A percentile compares a stretch with the other conserved stretches of the same genome.
Evolutionary conservation across 2,888 invertebrate genomes (phyloP).

Genomic region (Lithodes maja): DNA sequence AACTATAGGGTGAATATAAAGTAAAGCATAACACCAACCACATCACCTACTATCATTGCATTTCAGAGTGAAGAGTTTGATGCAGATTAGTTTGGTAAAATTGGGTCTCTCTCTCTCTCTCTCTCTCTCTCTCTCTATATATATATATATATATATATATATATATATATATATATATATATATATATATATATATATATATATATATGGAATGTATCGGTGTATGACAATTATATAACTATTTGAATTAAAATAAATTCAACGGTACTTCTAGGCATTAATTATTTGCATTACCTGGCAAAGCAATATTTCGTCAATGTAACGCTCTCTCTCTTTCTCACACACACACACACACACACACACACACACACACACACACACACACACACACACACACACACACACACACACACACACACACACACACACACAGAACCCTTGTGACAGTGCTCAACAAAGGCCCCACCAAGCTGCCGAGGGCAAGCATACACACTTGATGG

Average conservation of each 20-base stretch:
- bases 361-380: neutral
- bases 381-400: neutral
- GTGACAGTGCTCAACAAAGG: neutral
- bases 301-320: no score
- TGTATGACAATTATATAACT: no score
- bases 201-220: neutral
- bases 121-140: neutral
- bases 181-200: neutral
- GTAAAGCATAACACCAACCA: no score
- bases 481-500: no score
- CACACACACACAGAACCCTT: neutral
- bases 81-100: neutral
- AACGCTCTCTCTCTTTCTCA: no score
- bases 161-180: neutral
- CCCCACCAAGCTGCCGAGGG: no score
- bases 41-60: no score
- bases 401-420: neutral
- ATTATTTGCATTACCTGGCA: no score
- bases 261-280: no score
- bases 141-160: neutral
- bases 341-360: neutral
- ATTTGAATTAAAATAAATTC: no score
- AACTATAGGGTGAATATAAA: no score
- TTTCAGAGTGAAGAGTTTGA: no score
- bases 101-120: neutral